Evolutionary conservation across 2,888 invertebrate species (phyloP), one percentile per base, ranked within the genome.

Genomic region (Rhamnusium bicolor): DNA sequence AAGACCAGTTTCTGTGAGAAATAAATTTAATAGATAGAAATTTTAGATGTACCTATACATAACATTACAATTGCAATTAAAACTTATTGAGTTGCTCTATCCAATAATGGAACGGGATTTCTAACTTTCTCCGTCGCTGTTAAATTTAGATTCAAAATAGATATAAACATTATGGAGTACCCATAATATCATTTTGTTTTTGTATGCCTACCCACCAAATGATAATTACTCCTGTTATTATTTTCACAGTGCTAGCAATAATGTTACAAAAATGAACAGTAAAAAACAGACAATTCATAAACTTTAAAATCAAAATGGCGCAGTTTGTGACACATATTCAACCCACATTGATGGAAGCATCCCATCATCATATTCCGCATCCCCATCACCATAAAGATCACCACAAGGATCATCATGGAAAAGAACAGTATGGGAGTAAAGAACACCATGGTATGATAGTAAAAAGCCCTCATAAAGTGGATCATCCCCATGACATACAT

Each of bases 301-400:
- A 51, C 51, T 51, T n/a, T 51, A 68, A 68, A 62, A 56, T 40
- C 61, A 32, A 40, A 40, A 91, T 91, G 91, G 91, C 91, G 79
- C 91, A 91, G 85, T 91, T 91, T 84, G 91, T 91, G 73, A 91
- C 91, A 60, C 90, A 91, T 81, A 91, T 91, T 79, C 91, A 91
- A 84, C 90, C 91, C 46, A 90, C 91, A 24, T 85, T 91, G 85
- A 85, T 91, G 84, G 91, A 91, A 85, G 89, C 91, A 21, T 89
- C 90, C 51, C 91, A 90, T 79, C 91, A 91, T 86, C 89, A 90
- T 79, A 86, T 89, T 62, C 90, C 90, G 69, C 90, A 90, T 81
- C 67, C 71, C 12, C 90, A 90, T 83, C 87, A 88, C 70, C 89
- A 89, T 81, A 89, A 90, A 81, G 87, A 89, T 71, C 88, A 89